Base-by-base conservation (phyloP, 2,888 invertebrate genomes). In the Odontomyia ornata region DNA sequence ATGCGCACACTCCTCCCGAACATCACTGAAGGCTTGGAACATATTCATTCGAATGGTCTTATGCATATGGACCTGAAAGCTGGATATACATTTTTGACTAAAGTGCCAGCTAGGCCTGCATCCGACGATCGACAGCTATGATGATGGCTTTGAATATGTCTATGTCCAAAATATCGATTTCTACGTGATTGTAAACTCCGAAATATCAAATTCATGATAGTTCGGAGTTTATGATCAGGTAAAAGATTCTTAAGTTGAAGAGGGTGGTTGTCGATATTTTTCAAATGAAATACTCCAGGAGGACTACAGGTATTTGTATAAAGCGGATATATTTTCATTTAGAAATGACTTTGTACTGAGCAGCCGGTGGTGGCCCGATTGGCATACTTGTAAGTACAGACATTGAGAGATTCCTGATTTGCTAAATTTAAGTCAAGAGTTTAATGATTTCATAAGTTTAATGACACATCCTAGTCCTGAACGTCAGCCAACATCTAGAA, bases 51-150 rank as follows among this genome's bases (percentile, higher is more conserved):
- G 0, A 92, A 93, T 84, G 92, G 93, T 67, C 88, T 98, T 75
- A 97, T 95, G 0, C 97, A 98, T 84, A 92, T 98, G 91, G 97
- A 98, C 83, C 92, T 98, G 28, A 98, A 98, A 87, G 95, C 97
- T 0, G 97, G 93, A 1, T 97, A 97, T 85, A 94, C 97, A 72
- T n/a, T n/a, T n/a, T n/a, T n/a, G n/a, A n/a, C n/a, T n/a, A n/a
- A n/a, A n/a, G n/a, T n/a, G n/a, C n/a, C n/a, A n/a, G n/a, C n/a
- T n/a, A n/a, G n/a, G n/a, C n/a, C n/a, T n/a, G n/a, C n/a, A n/a
- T n/a, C n/a, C 81, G 15, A 72, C 80, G 52, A 30, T 77, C 69
- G 82, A 82, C n/a, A 79, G 78, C 65, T 82, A 90, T 9, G 93
- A 93, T 81, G 93, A 93, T 82, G 95, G 93, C 76, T 92, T 93